These are phyloP conservation scores for Astyanax mexicanus DNA, from an alignment of 2,797 vertebrate genomes.

Conservation along the genomic window DNA sequence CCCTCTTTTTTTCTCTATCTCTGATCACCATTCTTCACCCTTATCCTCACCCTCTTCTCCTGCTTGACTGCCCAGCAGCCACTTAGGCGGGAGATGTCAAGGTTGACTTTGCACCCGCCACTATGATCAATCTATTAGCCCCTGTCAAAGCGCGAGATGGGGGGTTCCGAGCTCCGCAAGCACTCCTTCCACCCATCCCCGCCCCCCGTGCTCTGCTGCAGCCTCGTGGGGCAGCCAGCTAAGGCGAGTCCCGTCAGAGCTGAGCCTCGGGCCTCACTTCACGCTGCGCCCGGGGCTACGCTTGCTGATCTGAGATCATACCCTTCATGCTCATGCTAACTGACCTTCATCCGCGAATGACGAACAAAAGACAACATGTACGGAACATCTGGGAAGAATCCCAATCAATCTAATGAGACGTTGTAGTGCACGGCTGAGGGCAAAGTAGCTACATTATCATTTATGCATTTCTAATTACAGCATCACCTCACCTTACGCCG, in stretches of 20 bases:
- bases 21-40: constrained; percentile 62
- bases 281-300: constrained; percentile 64
- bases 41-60: constrained; percentile 34
- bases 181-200: constrained; percentile 59
- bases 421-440: no score
- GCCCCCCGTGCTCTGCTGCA: constrained; percentile 24
- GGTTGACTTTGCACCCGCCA: constrained; percentile 65
- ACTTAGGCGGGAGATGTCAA: constrained; percentile 70
- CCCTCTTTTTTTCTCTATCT: constrained; percentile 17
- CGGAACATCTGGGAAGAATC: not conserved
- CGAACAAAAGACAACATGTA: not conserved
- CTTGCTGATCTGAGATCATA: constrained; percentile 38
- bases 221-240: not conserved
- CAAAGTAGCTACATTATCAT: no score
- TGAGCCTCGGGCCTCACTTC: constrained; percentile 55
- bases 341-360: not conserved
- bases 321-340: not conserved
- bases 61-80: constrained; percentile 52
- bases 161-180: constrained; percentile 57
- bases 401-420: not conserved
- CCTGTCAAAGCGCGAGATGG: constrained; percentile 71
- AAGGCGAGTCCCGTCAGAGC: constrained; percentile 46
- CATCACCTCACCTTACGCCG: no score
- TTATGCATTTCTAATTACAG: no score
- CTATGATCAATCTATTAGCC: constrained; percentile 75